Base-by-base conservation (phyloP, 1,140 invertebrate species). In the Ctenoplectra terminalis region DNA sequence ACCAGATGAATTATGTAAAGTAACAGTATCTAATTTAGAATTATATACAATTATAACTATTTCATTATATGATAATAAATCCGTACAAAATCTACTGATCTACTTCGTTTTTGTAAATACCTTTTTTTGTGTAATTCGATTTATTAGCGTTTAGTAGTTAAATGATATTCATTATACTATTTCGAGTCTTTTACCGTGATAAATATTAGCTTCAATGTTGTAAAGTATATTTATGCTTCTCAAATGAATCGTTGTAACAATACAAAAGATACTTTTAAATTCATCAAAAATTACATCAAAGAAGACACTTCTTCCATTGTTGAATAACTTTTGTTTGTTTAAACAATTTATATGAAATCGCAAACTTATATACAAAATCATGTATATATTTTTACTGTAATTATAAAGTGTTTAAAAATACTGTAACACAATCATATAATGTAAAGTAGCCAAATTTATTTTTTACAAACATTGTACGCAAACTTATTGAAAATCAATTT, bases 11-110 rank as follows among this genome's bases (percentile, higher is more conserved):
- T 90, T 92, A 90, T 94, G 90, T 93, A 91, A 92, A 92, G 89
- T 92, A 90, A 92, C 90, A 92, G 87, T 91, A 92, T 89, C 88
- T 93, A 90, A 93, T 92, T 92, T 94, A 93, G 89, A 91, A 93
- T 93, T 92, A 91, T 92, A 92, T 90, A 93, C 90, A 77, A 93
- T 92, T 93, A 93, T 93, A 91, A 88, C 89, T 88, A 92, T 92
- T 92, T 92, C 86, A 93, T 90, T 92, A 92, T 90, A 86, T 84
- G 85, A 90, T 89, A 91, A 90, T 91, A 92, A 91, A 91, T 90
- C 85, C 88, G 88, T 92, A 90, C 88, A 87, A 91, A 90, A 90
- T 89, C 89, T 90, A 88, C 54, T 78, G 60, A 89, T 83, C 82
- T 58, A 56, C 26, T 77, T 69, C 71, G 70, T 87, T 83, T 86